A percentile compares a stretch with the other conserved stretches of the same genome.
phyloP scores from a whole-genome alignment of 1,140 invertebrate species.

The Drosophila sp. region DNA sequence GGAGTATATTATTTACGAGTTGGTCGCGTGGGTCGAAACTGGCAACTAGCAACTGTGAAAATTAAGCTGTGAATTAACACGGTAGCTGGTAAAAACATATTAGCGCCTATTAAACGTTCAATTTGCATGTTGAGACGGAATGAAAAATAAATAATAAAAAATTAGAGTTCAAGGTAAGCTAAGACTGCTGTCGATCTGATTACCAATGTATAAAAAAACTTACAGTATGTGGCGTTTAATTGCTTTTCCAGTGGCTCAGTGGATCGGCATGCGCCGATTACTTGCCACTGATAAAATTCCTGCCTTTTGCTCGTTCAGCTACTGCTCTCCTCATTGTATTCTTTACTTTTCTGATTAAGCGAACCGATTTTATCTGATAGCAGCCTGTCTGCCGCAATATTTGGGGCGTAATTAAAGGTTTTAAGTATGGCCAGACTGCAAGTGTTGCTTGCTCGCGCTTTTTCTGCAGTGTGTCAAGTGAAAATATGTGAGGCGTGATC shows the following conservation, averaged over 20 bases:
- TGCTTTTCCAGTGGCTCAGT: slow-evolving; percentile 53
- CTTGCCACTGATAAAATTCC: slow-evolving; percentile 67
- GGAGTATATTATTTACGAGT: slow-evolving; percentile 56
- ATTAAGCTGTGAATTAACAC: slow-evolving; percentile 65
- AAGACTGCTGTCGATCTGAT: slow-evolving; percentile 32
- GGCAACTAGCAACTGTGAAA: slow-evolving; percentile 30
- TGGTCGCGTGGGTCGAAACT: slow-evolving; percentile 56
- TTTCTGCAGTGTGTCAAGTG: slow-evolving; percentile 26
- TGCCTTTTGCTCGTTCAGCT: slow-evolving; percentile 30
- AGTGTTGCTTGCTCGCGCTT: slow-evolving; percentile 31
- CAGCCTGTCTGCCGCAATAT: slow-evolving; percentile 50
- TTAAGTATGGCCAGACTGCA: slow-evolving; percentile 50
- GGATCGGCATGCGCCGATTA: slow-evolving; percentile 56
- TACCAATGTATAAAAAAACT: slow-evolving; percentile 15
- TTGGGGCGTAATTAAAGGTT: slow-evolving; percentile 80
- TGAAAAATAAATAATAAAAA: slow-evolving; percentile 7
- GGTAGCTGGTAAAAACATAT: slow-evolving; percentile 57
- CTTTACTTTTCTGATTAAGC: slow-evolving; percentile 77
- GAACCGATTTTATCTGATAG: slow-evolving; percentile 56
- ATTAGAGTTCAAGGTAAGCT: slow-evolving; percentile 73
- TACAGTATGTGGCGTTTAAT: slow-evolving; percentile 59
- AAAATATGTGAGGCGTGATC: slow-evolving; percentile 39
- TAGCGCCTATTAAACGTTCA: slow-evolving; percentile 65
- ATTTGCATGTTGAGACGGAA: slow-evolving; percentile 56
- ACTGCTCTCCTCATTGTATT: slow-evolving; percentile 39